Percentiles rank a stretch among this genome's conserved stretches.
phyloP scores from a whole-genome alignment of 2,113 vertebrate species.

The Dolichotis patagonum region DNA sequence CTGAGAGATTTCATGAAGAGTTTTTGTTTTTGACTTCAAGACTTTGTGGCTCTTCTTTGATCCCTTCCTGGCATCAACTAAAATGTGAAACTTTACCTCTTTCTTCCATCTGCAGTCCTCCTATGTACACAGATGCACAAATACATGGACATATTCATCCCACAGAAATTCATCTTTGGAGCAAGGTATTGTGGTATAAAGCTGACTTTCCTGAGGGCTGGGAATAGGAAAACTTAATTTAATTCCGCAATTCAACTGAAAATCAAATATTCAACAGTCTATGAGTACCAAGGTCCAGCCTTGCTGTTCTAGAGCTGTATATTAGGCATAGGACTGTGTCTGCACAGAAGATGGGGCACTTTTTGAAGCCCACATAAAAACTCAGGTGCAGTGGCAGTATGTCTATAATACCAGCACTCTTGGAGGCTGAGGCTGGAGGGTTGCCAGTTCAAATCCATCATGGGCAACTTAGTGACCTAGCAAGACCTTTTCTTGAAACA shows the following conservation, averaged over 20 bases:
- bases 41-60: neutral
- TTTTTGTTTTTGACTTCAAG: neutral
- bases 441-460: neutral
- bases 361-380: neutral
- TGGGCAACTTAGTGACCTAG: neutral
- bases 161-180: neutral
- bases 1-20: neutral
- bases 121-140: neutral
- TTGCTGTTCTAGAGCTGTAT: neutral
- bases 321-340: neutral
- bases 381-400: neutral
- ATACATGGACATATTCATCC: neutral
- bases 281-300: neutral
- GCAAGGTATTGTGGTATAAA: neutral
- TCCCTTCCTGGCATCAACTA: neutral
- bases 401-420: neutral
- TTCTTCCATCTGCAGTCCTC: neutral
- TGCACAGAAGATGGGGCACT: neutral
- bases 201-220: neutral
- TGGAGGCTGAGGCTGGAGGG: neutral
- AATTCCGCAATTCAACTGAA: constrained; percentile 1
- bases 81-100: neutral
- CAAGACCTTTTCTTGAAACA: neutral
- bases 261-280: neutral
- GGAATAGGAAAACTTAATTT: neutral